Percentiles rank a stretch among this genome's conserved stretches.
phyloP scores from a whole-genome alignment of 2,888 invertebrate species.

The Caenorhabditis sp. region DNA sequence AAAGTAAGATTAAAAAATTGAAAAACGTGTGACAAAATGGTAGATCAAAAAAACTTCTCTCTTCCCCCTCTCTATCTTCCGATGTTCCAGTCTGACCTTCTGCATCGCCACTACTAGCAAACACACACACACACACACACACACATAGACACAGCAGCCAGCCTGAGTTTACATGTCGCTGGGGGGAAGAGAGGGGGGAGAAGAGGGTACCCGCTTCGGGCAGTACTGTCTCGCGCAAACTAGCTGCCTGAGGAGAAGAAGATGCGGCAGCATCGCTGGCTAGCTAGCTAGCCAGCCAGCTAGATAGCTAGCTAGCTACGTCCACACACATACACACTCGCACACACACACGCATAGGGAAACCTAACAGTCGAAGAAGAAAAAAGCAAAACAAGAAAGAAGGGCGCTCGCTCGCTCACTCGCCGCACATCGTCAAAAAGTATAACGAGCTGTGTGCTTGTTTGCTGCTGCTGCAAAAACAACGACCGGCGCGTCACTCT shows the following conservation, averaged over 20 bases:
- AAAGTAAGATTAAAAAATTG: neutral
- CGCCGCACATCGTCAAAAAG: neutral
- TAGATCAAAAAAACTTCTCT: no score
- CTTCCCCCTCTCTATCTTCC: no score
- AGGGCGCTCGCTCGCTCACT: neutral
- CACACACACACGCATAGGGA: conserved; percentile 15
- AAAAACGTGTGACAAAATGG: neutral
- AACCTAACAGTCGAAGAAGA: conserved; percentile 9
- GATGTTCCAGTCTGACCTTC: no score
- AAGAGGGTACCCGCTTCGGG: conserved; percentile 6
- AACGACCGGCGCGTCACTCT: neutral
- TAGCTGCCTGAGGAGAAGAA: neutral
- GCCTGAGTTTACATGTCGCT: neutral
- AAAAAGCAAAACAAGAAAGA: neutral
- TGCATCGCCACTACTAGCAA: no score
- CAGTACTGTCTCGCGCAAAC: conserved; percentile 7
- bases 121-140: neutral
- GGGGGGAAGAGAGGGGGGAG: conserved; percentile 5
- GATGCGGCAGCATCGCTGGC: neutral
- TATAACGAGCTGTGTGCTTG: conserved; percentile 15
- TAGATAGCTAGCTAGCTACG: conserved; percentile 8
- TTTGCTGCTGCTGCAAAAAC: conserved; percentile 6
- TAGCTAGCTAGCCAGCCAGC: neutral
- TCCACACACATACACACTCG: conserved; percentile 28
- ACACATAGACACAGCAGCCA: neutral